Evolutionary conservation across 2,797 vertebrate genomes (phyloP).

Genomic region (Trachops cirrhosus): DNA sequence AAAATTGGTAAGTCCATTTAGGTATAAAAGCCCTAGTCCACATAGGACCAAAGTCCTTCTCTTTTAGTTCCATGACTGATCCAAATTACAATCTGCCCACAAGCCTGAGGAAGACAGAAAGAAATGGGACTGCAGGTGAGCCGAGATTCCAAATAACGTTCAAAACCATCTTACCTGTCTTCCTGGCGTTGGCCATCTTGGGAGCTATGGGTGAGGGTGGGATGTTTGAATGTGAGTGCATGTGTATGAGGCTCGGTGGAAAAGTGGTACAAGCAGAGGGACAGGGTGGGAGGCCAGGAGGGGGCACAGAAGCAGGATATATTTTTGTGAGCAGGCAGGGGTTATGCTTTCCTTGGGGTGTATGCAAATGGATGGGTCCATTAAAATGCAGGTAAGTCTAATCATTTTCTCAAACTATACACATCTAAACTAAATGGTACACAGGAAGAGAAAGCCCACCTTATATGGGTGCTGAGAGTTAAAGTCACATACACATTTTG

Average conservation of each 20-base stretch:
- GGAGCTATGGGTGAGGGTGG: constrained; percentile 76
- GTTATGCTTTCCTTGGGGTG: constrained; percentile 54
- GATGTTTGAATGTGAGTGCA: constrained; percentile 73
- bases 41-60: background rate
- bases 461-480: constrained; percentile 62
- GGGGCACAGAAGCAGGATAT: constrained; percentile 55
- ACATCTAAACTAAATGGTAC: constrained; percentile 74
- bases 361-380: constrained; percentile 73
- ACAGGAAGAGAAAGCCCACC: constrained; percentile 73
- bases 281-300: background rate
- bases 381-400: constrained; percentile 72
- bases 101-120: constrained; percentile 68
- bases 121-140: constrained; percentile 48
- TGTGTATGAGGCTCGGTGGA: constrained; percentile 54
- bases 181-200: constrained; percentile 74
- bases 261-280: constrained; percentile 52
- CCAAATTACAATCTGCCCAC: constrained; percentile 76
- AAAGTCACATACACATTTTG: background rate
- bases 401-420: constrained; percentile 79
- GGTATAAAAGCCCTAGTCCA: constrained; percentile 27
- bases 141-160: constrained; percentile 64
- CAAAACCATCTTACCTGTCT: constrained; percentile 75
- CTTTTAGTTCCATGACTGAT: constrained; percentile 16
- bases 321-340: constrained; percentile 68
- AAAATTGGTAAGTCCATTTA: constrained; percentile 26